Evolutionary conservation across 2,888 invertebrate species (phyloP).

Genomic region (Oscheius onirici): DNA sequence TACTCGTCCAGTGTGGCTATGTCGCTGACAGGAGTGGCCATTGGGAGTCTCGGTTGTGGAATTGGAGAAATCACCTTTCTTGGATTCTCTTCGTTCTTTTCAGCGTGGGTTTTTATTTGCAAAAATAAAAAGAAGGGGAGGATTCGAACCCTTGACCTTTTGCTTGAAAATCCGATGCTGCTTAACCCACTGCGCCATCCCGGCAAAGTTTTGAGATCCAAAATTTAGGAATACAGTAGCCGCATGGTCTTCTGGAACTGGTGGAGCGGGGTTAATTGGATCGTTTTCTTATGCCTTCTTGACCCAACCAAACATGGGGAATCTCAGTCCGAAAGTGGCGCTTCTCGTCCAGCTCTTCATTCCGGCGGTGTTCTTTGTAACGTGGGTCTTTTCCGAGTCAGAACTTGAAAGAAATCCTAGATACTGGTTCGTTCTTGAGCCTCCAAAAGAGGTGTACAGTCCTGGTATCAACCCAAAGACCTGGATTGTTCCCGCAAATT

Average conservation of each 20-base stretch:
- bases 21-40: conserved; percentile 76
- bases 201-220: background rate
- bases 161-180: too few species aligned
- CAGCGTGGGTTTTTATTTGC: conserved; percentile 25
- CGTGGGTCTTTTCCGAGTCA: conserved; percentile 73
- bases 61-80: conserved; percentile 84
- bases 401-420: conserved; percentile 20
- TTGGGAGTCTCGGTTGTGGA: conserved; percentile 82
- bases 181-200: background rate
- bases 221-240: conserved; percentile 76
- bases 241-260: conserved; percentile 86
- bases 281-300: conserved; percentile 75
- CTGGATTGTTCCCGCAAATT: conserved; percentile 59
- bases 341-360: conserved; percentile 80
- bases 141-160: too few species aligned
- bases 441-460: conserved; percentile 55
- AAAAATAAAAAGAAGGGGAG: too few species aligned
- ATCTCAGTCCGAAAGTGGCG: conserved; percentile 73
- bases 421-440: conserved; percentile 52
- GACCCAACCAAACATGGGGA: conserved; percentile 76
- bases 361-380: conserved; percentile 79
- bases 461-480: conserved; percentile 51
- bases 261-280: conserved; percentile 82
- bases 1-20: conserved; percentile 62
- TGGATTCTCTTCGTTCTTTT: conserved; percentile 77